These are phyloP conservation scores for Trachelus tabidus DNA, from an alignment of 2,888 invertebrate species.

Conservation along the genomic window DNA sequence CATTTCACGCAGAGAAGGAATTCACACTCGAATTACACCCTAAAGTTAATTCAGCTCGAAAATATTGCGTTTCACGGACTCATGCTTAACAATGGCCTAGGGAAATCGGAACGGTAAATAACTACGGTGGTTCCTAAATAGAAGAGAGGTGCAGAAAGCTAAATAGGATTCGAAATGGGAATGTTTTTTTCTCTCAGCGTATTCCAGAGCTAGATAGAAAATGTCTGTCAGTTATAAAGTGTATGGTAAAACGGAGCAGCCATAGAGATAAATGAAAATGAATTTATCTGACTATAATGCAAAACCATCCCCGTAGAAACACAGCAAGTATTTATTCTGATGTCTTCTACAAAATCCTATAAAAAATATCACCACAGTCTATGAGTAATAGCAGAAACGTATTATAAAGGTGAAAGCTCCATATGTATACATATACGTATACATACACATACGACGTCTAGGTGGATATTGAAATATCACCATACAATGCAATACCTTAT, in stretches of 20 bases:
- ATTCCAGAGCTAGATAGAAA: not conserved
- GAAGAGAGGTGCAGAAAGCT: not conserved
- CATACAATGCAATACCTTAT: slow-evolving; percentile 18
- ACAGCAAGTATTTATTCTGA: not conserved
- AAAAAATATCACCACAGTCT: not conserved
- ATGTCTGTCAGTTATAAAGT: not conserved
- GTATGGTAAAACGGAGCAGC: not conserved
- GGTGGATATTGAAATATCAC: slow-evolving; percentile 38
- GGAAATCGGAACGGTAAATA: slow-evolving; percentile 23
- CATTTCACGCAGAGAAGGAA: slow-evolving; percentile 4
- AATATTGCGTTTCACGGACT: slow-evolving; percentile 17
- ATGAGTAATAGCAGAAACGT: not conserved
- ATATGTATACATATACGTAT: not conserved
- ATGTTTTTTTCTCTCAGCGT: not conserved
- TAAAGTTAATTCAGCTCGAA: slow-evolving; percentile 18
- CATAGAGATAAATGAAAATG: not conserved
- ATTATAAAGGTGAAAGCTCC: not conserved
- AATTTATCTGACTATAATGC: not conserved
- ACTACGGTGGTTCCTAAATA: slow-evolving; percentile 9
- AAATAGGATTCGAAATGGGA: not conserved
- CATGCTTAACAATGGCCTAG: slow-evolving; percentile 11
- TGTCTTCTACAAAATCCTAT: not conserved
- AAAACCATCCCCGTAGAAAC: not conserved
- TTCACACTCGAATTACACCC: slow-evolving; percentile 14
- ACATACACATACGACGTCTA: not conserved